Percentiles rank a stretch among this genome's conserved stretches.
Conservation (phyloP, 2,797 vertebrate genomes). For the Chelonia mydas region DNA sequence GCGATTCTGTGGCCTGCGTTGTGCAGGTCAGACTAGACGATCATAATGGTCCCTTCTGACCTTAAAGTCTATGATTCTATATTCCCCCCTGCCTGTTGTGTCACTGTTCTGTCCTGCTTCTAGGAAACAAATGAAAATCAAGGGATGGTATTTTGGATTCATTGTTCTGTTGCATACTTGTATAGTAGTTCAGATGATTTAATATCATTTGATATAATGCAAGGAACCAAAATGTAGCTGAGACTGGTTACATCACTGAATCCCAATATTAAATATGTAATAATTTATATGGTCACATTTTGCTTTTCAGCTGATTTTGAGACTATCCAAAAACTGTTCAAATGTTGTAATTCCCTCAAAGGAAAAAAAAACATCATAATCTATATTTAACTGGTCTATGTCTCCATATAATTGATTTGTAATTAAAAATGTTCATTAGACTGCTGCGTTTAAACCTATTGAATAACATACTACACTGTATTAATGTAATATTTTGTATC, state of each 20-base stretch:
- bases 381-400: neutral
- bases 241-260: neutral
- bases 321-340: neutral
- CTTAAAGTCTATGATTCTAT: too few species aligned
- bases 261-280: neutral
- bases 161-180: too few species aligned
- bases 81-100: too few species aligned
- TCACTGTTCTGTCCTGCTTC: neutral
- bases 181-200: neutral
- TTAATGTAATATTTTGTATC: neutral
- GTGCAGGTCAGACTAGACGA: too few species aligned
- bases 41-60: too few species aligned
- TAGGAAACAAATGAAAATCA: neutral
- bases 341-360: neutral
- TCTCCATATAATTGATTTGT: neutral
- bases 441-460: neutral
- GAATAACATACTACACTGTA: rapidly evolving
- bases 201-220: neutral
- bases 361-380: neutral
- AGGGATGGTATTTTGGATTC: neutral
- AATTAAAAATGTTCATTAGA: neutral
- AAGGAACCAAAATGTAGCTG: neutral
- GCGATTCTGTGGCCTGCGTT: too few species aligned
- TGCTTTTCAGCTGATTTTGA: neutral
- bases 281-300: rapidly evolving